Percentiles rank a stretch among this genome's conserved stretches.
Conservation (phyloP, 2,888 invertebrate genomes). For the Incurvaria masculella region DNA sequence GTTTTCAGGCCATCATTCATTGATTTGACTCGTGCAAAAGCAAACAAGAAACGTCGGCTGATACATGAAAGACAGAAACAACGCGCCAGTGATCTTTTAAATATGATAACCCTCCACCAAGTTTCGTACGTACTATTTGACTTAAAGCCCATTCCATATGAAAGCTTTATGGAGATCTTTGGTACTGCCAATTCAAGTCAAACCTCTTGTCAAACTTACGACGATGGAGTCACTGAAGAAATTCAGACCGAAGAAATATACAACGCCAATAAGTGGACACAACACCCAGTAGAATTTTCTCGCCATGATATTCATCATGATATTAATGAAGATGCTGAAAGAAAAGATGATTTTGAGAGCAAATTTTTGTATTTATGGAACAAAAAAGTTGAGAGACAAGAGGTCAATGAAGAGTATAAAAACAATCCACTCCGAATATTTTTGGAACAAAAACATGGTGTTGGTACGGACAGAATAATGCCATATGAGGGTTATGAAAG, state of each 20-base stretch:
- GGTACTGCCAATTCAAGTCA: constrained; percentile 41
- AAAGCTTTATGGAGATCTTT: constrained; percentile 44
- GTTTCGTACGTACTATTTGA: constrained; percentile 42
- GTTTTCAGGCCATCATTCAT: constrained; percentile 37
- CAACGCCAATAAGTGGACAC: constrained; percentile 38
- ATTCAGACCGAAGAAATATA: constrained; percentile 39
- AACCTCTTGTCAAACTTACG: constrained; percentile 40
- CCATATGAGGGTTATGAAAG: constrained; percentile 31
- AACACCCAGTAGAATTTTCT: constrained; percentile 41
- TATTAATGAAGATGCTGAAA: constrained; percentile 15
- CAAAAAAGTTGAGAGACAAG: constrained; percentile 12
- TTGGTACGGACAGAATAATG: constrained; percentile 31
- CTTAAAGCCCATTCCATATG: constrained; percentile 50
- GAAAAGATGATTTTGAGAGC: constrained; percentile 29
- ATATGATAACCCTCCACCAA: constrained; percentile 44
- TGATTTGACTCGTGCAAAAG: constrained; percentile 38
- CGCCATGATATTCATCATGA: constrained; percentile 27
- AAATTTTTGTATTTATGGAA: constrained; percentile 30
- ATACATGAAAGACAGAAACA: constrained; percentile 30
- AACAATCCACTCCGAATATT: constrained; percentile 33
- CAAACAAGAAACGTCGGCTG: constrained; percentile 29
- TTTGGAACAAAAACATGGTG: constrained; percentile 47
- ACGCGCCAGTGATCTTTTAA: constrained; percentile 38
- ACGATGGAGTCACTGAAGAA: constrained; percentile 39
- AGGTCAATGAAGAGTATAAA: constrained; percentile 25